These are phyloP conservation scores for Listronotus bonariensis DNA, from an alignment of 1,140 invertebrate species.

Conservation along the genomic window DNA sequence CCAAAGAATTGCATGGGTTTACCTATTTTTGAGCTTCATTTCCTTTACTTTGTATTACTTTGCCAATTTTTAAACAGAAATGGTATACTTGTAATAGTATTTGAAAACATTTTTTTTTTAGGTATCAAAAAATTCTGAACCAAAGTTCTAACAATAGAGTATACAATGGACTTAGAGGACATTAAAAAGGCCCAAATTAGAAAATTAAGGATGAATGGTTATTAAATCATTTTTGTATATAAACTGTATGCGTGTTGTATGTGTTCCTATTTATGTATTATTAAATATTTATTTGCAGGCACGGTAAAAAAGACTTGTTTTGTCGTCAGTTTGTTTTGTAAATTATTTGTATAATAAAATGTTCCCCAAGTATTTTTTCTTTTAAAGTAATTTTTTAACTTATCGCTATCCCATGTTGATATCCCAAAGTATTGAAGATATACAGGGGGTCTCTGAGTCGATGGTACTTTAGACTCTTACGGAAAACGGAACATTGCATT, in stretches of 20 bases:
- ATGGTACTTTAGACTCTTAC: no score
- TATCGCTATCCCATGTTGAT: no score
- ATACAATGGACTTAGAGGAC: conserved; percentile 71
- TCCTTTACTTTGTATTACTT: no score
- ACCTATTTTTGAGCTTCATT: no score
- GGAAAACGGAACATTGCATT: no score
- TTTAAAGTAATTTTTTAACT: no score
- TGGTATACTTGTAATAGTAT: no score
- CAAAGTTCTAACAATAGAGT: conserved; percentile 71
- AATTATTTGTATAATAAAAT: conserved; percentile 33
- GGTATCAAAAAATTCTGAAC: conserved; percentile 69
- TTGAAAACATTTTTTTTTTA: conserved; percentile 57
- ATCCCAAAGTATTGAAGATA: no score
- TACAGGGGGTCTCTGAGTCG: no score
- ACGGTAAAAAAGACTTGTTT: conserved; percentile 6
- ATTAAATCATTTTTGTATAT: conserved; percentile 18
- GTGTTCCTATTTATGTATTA: conserved; percentile 17
- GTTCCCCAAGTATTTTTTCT: background rate
- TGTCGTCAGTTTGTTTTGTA: conserved; percentile 20
- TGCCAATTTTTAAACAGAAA: no score
- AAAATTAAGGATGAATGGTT: conserved; percentile 2
- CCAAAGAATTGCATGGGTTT: no score
- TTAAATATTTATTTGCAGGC: conserved; percentile 24
- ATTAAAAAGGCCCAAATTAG: conserved; percentile 29
- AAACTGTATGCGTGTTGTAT: conserved; percentile 14